Evolutionary conservation across 2,888 invertebrate genomes (phyloP).

Genomic region (Caradrina kadenii): DNA sequence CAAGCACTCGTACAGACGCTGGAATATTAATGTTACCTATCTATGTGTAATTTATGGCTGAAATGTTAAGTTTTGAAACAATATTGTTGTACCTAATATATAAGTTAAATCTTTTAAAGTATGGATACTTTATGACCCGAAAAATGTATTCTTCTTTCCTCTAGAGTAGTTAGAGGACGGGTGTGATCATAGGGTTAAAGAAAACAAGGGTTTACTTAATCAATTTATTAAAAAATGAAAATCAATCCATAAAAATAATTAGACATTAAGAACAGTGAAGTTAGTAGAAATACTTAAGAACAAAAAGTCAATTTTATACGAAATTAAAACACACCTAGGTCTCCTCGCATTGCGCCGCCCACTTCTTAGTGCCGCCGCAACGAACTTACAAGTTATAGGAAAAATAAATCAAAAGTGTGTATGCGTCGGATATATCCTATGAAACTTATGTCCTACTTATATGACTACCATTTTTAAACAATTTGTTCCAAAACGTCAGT

Average conservation of each 20-base stretch:
- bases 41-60: background rate
- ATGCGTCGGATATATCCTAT: slow-evolving; percentile 72
- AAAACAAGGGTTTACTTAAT: slow-evolving; percentile 71
- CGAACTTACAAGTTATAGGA: slow-evolving; percentile 64
- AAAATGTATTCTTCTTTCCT: background rate
- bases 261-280: slow-evolving; percentile 78
- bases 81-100: background rate
- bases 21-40: slow-evolving; percentile 90
- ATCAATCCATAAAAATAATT: slow-evolving; percentile 88
- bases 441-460: slow-evolving; percentile 72
- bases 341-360: slow-evolving; percentile 64
- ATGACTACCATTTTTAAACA: slow-evolving; percentile 75
- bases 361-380: slow-evolving; percentile 66
- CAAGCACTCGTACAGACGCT: slow-evolving; percentile 94
- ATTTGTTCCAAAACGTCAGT: slow-evolving; percentile 82
- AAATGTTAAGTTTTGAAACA: background rate
- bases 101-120: slow-evolving; percentile 4
- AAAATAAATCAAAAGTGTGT: slow-evolving; percentile 70
- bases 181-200: slow-evolving; percentile 10
- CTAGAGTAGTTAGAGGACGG: no score
- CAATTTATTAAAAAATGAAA: slow-evolving; percentile 87
- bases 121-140: background rate
- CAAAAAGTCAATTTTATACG: slow-evolving; percentile 82
- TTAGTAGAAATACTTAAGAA: slow-evolving; percentile 79
- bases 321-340: slow-evolving; percentile 75